Conservation (phyloP, 2,113 vertebrate species). For the Callospermophilus lateralis region DNA sequence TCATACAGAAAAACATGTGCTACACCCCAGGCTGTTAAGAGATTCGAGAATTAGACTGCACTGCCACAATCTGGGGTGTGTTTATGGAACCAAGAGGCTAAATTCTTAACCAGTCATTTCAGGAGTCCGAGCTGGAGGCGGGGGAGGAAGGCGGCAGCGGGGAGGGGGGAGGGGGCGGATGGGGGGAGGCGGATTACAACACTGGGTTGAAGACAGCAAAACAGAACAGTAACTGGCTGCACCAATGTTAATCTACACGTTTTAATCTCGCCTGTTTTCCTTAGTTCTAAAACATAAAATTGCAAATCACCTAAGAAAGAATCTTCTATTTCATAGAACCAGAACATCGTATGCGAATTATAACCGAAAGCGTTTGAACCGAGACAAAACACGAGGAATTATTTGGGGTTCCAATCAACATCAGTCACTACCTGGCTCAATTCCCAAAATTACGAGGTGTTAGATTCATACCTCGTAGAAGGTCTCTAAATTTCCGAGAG, state of each 20-base stretch:
- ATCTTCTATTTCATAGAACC: conserved; percentile 13
- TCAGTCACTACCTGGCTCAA: not conserved
- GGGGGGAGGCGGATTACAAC: conserved; percentile 41
- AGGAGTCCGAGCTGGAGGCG: not conserved
- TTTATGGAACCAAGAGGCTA: conserved; percentile 70
- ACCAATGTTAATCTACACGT: conserved; percentile 14
- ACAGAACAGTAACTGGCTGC: conserved; percentile 50
- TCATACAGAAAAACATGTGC: conserved; percentile 58
- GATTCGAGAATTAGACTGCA: not conserved
- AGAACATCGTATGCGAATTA: conserved; percentile 30
- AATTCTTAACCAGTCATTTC: conserved; percentile 73
- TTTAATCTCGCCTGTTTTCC: not conserved
- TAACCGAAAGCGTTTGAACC: conserved; percentile 22
- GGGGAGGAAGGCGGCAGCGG: not conserved
- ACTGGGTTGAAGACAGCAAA: conserved; percentile 57
- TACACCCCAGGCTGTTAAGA: conserved; percentile 5
- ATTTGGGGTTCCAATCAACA: conserved; percentile 2
- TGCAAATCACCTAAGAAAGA: not conserved
- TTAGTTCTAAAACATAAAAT: conserved; percentile 47
- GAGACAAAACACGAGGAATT: conserved; percentile 36
- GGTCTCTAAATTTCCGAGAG: conserved; percentile 36
- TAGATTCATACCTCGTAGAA: not conserved
- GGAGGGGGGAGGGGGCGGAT: no score
- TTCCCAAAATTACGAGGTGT: not conserved
- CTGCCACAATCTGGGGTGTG: conserved; percentile 38